phyloP scores from a whole-genome alignment of 2,888 invertebrate species.

The Macrophya alboannulata region DNA sequence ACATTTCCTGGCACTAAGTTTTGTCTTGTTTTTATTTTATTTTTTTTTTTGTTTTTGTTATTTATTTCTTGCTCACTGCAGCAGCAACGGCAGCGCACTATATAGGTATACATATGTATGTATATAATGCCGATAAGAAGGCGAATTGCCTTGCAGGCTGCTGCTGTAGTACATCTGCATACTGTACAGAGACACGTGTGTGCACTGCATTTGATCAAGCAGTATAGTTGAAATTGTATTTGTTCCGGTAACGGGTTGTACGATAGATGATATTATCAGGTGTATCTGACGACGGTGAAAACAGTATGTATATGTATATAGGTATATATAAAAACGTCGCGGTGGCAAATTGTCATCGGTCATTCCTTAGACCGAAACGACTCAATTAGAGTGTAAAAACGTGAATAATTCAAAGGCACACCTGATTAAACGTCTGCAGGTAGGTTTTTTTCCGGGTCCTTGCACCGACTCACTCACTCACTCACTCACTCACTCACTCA shows the following conservation, averaged over 20 bases:
- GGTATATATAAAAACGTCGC: not conserved
- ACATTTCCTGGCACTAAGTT: not conserved
- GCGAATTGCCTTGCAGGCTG: not conserved
- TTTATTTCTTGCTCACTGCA: not conserved
- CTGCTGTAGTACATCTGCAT: not conserved
- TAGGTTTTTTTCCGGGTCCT: slow-evolving; percentile 23
- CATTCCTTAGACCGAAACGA: slow-evolving; percentile 57
- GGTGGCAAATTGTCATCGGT: not conserved
- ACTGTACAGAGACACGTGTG: not conserved
- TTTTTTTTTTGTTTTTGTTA: not conserved
- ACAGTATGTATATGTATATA: not conserved
- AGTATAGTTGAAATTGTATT: not conserved
- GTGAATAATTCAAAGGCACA: slow-evolving; percentile 37
- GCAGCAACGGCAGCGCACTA: not conserved
- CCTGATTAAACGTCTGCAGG: slow-evolving; percentile 30
- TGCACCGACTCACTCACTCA: slow-evolving; percentile 10
- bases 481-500: not conserved
- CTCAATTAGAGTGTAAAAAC: slow-evolving; percentile 60
- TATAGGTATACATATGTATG: not conserved
- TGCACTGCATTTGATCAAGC: not conserved
- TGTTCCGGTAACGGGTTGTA: not conserved
- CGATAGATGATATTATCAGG: not conserved
- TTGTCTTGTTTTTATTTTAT: too few relatives aligned
- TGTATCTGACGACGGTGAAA: not conserved
- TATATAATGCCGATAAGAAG: not conserved